Evolutionary conservation across 2,113 vertebrate genomes (phyloP).

Genomic region (Paramisgurnus dabryanus): DNA sequence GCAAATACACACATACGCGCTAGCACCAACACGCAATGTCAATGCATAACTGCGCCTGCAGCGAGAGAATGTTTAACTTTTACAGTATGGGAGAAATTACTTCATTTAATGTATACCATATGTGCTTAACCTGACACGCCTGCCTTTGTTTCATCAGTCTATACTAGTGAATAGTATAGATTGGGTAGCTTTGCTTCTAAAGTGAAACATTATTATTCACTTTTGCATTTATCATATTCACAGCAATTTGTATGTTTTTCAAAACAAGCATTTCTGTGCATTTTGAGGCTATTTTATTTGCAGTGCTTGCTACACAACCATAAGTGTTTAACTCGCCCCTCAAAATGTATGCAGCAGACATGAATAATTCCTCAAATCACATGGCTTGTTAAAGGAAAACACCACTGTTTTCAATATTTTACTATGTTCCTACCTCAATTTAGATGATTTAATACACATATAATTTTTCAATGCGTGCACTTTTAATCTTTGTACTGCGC

Average conservation of each 20-base stretch:
- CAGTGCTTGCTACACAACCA: no score
- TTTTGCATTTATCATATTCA: not conserved
- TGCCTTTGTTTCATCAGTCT: constrained; percentile 15
- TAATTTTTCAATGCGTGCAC: no score
- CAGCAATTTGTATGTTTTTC: not conserved
- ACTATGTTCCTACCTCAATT: no score
- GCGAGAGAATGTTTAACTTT: constrained; percentile 16
- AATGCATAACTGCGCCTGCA: constrained; percentile 9
- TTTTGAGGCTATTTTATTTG: no score
- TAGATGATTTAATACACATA: no score
- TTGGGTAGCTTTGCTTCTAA: not conserved
- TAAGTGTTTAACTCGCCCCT: not conserved
- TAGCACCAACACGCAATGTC: not conserved
- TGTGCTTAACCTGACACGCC: constrained; percentile 21
- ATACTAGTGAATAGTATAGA: not conserved
- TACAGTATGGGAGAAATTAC: constrained; percentile 25
- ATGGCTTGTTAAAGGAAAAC: not conserved
- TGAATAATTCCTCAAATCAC: not conserved
- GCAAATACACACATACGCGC: not conserved
- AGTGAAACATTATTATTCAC: not conserved
- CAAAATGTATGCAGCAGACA: not conserved
- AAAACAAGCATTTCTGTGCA: not conserved
- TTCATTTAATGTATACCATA: constrained; percentile 44
- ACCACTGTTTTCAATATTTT: no score
- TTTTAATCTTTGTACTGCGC: no score